Evolutionary conservation across 23 tunicate species (phyloP), one percentile per base, ranked within the genome.

Genomic region (Clavelina lepadiformis): DNA sequence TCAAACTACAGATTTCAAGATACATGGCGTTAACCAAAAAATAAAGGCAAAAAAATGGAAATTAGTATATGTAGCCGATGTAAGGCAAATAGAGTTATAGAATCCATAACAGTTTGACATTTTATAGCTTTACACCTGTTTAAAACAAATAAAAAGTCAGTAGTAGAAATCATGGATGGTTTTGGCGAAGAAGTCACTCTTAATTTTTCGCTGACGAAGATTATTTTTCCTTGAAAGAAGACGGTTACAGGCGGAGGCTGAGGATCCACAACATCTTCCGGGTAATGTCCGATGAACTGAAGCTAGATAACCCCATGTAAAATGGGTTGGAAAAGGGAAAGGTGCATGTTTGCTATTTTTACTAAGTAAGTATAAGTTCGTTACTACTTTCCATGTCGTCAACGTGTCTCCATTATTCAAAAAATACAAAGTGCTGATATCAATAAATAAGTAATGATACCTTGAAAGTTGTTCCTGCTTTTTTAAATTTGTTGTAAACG

Each of bases 171-270:
- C 7, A 56, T 28, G 8, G 34, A 33, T 19, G 69, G 58, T 7
- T 28, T 27, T n/a, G 54, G 21, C 11, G 65, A 46, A 19, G 64
- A 3, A 3, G 34, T 46, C 3, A 36, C 3, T 3, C 27, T 2
- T n/a, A 56, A 21, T 6, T 65, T 69, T 1, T 66, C 38, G 52
- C 71, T 49, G 3, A 22, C 29, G 60, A 72, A 79, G 13, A 86
- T 73, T 18, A 72, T 35, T 26, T n/a, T 28, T 24, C 63, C 63
- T 65, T 78, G 86, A 34, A 86, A 78, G 51, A 34, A 38, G 35
- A 86, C 52, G 5, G 58, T 73, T 57, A 86, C 95, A 28, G 95
- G 80, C 5, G 95, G 95, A 23, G 84, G 91, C 51, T 65, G 66
- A 0, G 81, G 86, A 6, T 67, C 76, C 15, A 52, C 71, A 4